phyloP scores from a whole-genome alignment of 2,113 vertebrate genomes.

The Paracanthobrama guichenoti region DNA sequence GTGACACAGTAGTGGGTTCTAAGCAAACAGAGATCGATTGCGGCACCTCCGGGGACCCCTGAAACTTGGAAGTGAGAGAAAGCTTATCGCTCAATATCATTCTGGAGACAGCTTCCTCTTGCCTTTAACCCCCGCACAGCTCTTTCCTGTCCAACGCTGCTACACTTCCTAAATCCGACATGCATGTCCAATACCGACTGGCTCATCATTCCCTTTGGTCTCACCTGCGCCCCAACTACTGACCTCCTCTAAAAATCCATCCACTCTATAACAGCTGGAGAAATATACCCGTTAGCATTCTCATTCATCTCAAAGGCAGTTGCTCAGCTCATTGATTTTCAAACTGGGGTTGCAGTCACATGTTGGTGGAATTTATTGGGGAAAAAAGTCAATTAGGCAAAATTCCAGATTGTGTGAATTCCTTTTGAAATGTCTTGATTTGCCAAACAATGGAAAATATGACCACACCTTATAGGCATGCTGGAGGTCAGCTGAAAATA shows the following conservation, averaged over 20 bases:
- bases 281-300: background rate
- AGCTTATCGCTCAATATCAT: slow-evolving; percentile 74
- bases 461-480: background rate
- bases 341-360: background rate
- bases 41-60: slow-evolving; percentile 72
- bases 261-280: background rate
- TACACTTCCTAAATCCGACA: slow-evolving; percentile 46
- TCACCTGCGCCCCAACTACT: background rate
- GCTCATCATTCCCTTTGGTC: background rate
- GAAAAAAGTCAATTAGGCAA: no score
- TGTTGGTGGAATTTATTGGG: background rate
- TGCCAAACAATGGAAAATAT: background rate
- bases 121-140: slow-evolving; percentile 43
- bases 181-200: slow-evolving; percentile 16
- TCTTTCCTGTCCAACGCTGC: slow-evolving; percentile 51
- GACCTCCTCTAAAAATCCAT: slow-evolving; percentile 32
- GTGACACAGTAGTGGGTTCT: slow-evolving; percentile 74
- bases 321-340: background rate
- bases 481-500: background rate
- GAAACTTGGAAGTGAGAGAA: slow-evolving; percentile 71
- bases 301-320: background rate
- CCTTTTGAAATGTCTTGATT: background rate
- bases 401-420: background rate
- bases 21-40: slow-evolving; percentile 70
- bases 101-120: slow-evolving; percentile 62